Evolutionary conservation across 1,140 invertebrate species (phyloP).

Genomic region (Brachionus paranguensis): DNA sequence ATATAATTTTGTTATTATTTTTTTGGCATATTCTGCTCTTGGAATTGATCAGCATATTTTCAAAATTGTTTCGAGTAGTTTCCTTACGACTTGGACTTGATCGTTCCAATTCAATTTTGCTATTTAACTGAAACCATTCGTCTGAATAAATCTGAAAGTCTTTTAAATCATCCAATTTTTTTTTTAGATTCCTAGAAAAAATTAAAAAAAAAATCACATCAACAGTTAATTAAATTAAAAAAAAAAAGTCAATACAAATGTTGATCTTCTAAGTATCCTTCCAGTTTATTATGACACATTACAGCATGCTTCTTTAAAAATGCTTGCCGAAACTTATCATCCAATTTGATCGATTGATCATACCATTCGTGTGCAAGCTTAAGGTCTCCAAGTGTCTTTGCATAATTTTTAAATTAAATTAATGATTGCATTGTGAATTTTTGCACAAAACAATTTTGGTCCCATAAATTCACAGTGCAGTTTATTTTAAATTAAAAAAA

Average conservation of each 20-base stretch:
- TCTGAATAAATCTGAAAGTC: conserved; percentile 21
- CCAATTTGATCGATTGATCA: background rate
- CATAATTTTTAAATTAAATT: background rate
- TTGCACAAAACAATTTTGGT: too few species aligned
- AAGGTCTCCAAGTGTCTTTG: conserved; percentile 14
- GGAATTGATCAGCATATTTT: background rate
- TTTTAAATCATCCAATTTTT: conserved; percentile 34
- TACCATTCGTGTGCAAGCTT: conserved; percentile 24
- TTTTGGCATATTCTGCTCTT: background rate
- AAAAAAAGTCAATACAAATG: background rate
- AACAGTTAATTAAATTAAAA: background rate
- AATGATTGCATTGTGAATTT: background rate
- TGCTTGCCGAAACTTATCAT: background rate
- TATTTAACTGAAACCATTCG: conserved; percentile 37
- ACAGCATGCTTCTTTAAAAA: conserved; percentile 13
- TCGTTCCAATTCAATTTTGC: conserved; percentile 20
- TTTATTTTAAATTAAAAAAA: background rate
- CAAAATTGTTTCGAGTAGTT: background rate
- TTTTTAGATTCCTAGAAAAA: background rate
- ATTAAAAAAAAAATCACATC: background rate
- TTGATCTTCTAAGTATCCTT: background rate
- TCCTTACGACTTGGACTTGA: conserved; percentile 2
- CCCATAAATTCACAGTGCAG: too few species aligned
- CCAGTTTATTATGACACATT: conserved; percentile 21
- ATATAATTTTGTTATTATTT: background rate